A percentile compares a stretch with the other conserved stretches of the same genome.
Conservation (phyloP, 2,113 vertebrate genomes). For the Loxodonta africana region DNA sequence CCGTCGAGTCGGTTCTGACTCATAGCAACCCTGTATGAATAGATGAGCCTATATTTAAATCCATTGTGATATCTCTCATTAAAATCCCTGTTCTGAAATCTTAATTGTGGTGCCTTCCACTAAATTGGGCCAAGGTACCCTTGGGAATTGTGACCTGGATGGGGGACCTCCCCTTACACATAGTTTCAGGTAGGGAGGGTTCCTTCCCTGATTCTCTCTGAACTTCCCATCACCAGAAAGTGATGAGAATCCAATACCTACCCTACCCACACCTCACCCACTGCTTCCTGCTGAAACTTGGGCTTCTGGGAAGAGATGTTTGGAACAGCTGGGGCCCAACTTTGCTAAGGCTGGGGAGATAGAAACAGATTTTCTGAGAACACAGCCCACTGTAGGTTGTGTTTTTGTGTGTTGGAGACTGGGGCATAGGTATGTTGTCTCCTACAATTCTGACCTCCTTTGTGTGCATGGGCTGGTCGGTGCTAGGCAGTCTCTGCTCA, state of each 20-base stretch:
- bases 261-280: neutral
- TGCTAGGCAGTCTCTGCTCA: neutral
- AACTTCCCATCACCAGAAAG: neutral
- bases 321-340: neutral
- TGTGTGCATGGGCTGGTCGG: neutral
- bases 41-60: constrained; percentile 31
- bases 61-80: constrained; percentile 1
- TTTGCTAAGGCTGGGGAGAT: neutral
- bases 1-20: too few species aligned
- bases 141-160: constrained; percentile 38
- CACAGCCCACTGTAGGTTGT: neutral
- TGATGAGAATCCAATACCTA: neutral
- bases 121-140: neutral
- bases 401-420: neutral
- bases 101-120: neutral
- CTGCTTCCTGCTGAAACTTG: neutral
- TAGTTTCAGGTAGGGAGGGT: neutral
- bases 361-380: neutral
- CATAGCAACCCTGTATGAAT: neutral
- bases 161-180: neutral
- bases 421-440: neutral
- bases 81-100: constrained; percentile 51
- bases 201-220: constrained; percentile 20
- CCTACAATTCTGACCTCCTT: neutral
- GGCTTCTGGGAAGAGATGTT: neutral